A percentile compares a stretch with the other conserved stretches of the same genome.
phyloP scores from a whole-genome alignment of 2,797 vertebrate genomes.

The Ctenosaura bakeri region DNA sequence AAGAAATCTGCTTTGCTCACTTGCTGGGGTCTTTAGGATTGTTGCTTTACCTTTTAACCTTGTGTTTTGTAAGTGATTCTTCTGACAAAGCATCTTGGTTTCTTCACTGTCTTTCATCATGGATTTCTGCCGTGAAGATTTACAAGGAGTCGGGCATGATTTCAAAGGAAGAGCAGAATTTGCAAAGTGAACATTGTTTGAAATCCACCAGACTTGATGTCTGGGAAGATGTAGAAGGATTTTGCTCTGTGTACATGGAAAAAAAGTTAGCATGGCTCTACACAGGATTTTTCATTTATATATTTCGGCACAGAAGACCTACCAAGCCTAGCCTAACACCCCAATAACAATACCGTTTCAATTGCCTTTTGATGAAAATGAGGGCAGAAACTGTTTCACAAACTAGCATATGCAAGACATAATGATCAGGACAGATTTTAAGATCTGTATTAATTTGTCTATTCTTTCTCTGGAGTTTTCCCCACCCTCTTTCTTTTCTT shows the following conservation, averaged over 20 bases:
- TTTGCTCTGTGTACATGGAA: not conserved
- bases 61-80: slow-evolving; percentile 28
- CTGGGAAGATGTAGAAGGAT: not conserved
- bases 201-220: slow-evolving; percentile 24
- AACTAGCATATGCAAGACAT: slow-evolving; percentile 28
- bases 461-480: not conserved
- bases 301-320: not conserved
- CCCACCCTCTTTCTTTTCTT: not conserved
- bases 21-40: not conserved
- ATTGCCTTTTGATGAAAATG: slow-evolving; percentile 17
- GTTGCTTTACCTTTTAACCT: slow-evolving; percentile 21
- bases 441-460: slow-evolving; percentile 42
- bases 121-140: slow-evolving; percentile 4
- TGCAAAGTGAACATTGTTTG: slow-evolving; percentile 28
- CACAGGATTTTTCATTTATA: not conserved
- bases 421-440: not conserved
- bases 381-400: slow-evolving; percentile 1
- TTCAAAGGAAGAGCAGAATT: slow-evolving; percentile 27
- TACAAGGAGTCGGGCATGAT: slow-evolving; percentile 39
- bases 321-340: not conserved
- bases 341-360: not conserved
- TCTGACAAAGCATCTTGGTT: slow-evolving; percentile 37
- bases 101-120: slow-evolving; percentile 49
- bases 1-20: not conserved
- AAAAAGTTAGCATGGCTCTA: not conserved